Conservation (phyloP, 2,888 invertebrate species). For the Malacosoma neustria region DNA sequence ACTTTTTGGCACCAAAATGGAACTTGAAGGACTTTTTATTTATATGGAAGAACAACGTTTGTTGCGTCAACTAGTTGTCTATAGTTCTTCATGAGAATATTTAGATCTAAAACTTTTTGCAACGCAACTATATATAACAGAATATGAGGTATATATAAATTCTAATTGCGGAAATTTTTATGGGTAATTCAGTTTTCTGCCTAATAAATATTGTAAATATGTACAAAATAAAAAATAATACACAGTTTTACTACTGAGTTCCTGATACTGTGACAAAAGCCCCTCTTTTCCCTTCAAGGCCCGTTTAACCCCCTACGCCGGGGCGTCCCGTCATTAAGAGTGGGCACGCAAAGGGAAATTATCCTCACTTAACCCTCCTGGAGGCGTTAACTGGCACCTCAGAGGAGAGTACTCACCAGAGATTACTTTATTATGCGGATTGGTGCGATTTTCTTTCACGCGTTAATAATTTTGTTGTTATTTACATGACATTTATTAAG, state of each 20-base stretch:
- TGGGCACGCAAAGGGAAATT: slow-evolving; percentile 72
- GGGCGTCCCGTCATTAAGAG: slow-evolving; percentile 54
- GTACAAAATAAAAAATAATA: no score
- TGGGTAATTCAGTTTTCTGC: no score
- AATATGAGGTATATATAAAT: no score
- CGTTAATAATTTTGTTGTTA: slow-evolving; percentile 1
- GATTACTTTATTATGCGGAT: slow-evolving; percentile 71
- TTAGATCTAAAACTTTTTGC: no score
- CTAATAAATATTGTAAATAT: no score
- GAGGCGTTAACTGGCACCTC: slow-evolving; percentile 73
- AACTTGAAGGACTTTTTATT: no score
- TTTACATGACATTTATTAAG: slow-evolving; percentile 15
- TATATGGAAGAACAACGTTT: no score
- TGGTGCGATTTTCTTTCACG: slow-evolving; percentile 54
- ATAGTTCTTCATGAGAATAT: no score
- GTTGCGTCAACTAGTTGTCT: no score
- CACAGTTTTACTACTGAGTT: neutral
- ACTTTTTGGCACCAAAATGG: no score
- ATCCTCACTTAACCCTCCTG: slow-evolving; percentile 72
- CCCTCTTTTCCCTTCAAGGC: slow-evolving; percentile 1
- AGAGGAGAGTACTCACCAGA: slow-evolving; percentile 54
- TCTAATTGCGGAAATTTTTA: no score
- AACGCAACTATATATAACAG: no score
- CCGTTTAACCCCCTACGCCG: slow-evolving; percentile 19
- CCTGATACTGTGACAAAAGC: neutral